Conservation (phyloP, 2,888 invertebrate genomes). For the Drosophila algonquin region DNA sequence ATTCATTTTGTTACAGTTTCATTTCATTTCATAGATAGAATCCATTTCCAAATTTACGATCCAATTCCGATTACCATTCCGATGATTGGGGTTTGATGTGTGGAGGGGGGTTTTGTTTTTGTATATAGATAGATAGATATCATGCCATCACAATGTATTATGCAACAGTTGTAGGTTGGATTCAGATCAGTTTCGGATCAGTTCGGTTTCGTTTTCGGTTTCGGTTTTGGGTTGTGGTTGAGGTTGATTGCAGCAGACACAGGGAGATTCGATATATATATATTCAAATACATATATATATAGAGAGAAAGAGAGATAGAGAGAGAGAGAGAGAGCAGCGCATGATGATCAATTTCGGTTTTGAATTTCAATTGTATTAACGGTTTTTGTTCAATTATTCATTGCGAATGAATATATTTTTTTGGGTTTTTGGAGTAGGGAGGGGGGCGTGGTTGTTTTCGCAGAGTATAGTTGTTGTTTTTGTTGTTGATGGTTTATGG, state of each 20-base stretch:
- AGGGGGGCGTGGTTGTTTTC: conserved; percentile 26
- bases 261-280: conserved; percentile 19
- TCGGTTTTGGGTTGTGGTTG: conserved; percentile 35
- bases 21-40: conserved; percentile 21
- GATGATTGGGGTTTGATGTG: conserved; percentile 13
- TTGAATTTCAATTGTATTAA: conserved; percentile 23
- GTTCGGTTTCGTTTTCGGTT: conserved; percentile 23
- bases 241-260: conserved; percentile 42
- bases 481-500: conserved; percentile 44
- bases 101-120: conserved; percentile 43
- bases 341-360: conserved; percentile 42
- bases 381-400: conserved; percentile 16
- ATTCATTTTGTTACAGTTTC: conserved; percentile 12
- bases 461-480: conserved; percentile 24
- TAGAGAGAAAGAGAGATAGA: neutral
- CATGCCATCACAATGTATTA: conserved; percentile 70
- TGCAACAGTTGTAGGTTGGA: conserved; percentile 48
- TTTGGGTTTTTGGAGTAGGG: conserved; percentile 28
- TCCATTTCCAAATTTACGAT: conserved; percentile 35
- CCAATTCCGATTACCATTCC: conserved; percentile 10
- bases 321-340: conserved; percentile 27
- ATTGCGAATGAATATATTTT: conserved; percentile 10
- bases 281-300: conserved; percentile 26
- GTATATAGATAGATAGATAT: conserved; percentile 15
- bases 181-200: conserved; percentile 35